A percentile compares a stretch with the other conserved stretches of the same genome.
Evolutionary conservation across 2,888 invertebrate genomes (phyloP).

Genomic region (Labia minor): DNA sequence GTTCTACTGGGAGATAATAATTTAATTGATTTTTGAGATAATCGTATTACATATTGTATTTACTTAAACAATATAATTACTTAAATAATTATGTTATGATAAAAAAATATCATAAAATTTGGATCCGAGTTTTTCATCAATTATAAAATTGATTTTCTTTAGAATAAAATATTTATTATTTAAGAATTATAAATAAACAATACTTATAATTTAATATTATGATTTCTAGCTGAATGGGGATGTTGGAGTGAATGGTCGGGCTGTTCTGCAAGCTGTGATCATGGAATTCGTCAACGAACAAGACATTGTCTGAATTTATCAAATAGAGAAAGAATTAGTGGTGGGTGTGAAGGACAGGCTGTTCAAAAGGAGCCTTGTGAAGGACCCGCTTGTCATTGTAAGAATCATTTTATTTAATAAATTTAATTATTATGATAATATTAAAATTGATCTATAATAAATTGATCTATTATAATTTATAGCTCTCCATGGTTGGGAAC

Average conservation of each 20-base stretch:
- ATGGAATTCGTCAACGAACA: slow-evolving; percentile 55
- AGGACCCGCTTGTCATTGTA: slow-evolving; percentile 54
- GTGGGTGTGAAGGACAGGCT: slow-evolving; percentile 51
- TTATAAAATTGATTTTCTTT: too few relatives aligned
- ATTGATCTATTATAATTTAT: slow-evolving; percentile 26
- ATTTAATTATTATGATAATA: slow-evolving; percentile 2
- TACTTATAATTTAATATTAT: too few relatives aligned
- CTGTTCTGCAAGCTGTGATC: slow-evolving; percentile 64
- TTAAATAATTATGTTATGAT: too few relatives aligned
- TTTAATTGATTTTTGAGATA: too few relatives aligned
- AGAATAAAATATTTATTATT: too few relatives aligned
- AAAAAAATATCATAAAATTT: too few relatives aligned
- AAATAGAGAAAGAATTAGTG: slow-evolving; percentile 31
- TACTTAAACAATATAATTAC: too few relatives aligned
- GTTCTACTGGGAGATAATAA: too few relatives aligned
- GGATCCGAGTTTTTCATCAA: too few relatives aligned
- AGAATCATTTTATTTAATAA: slow-evolving; percentile 28
- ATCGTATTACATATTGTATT: too few relatives aligned
- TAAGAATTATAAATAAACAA: too few relatives aligned
- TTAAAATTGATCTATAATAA: neutral
- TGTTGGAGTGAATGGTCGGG: slow-evolving; percentile 80
- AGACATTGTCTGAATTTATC: slow-evolving; percentile 47
- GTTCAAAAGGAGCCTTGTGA: slow-evolving; percentile 58
- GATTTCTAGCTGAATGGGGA: slow-evolving; percentile 58
- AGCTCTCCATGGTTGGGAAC: slow-evolving; percentile 62